These are phyloP conservation scores for Actenoides lindsayi DNA, from an alignment of 2,113 vertebrate genomes.

Conservation along the genomic window DNA sequence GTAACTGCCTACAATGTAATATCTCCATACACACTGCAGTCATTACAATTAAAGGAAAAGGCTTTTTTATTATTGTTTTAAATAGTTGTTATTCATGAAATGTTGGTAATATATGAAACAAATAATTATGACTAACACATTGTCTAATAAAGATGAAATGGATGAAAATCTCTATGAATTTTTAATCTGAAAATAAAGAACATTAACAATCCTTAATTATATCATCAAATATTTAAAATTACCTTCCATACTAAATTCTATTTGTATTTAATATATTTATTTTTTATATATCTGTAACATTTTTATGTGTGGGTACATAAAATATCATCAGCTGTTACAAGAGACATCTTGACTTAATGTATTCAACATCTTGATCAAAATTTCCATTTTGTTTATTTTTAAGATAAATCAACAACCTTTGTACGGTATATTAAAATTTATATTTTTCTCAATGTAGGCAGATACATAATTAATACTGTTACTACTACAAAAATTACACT, in stretches of 20 bases:
- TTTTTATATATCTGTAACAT: conserved; percentile 37
- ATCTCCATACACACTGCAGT: neutral
- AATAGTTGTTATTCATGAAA: conserved; percentile 46
- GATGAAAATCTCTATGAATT: conserved; percentile 59
- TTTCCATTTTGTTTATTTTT: conserved; percentile 53
- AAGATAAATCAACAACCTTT: conserved; percentile 49
- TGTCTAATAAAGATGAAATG: conserved; percentile 69
- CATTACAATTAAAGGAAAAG: conserved; percentile 37
- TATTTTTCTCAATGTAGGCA: neutral
- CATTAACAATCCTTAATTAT: conserved; percentile 62
- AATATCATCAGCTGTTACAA: conserved; percentile 29
- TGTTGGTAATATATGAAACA: conserved; percentile 55
- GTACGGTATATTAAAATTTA: conserved; percentile 14
- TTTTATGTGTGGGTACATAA: conserved; percentile 43
- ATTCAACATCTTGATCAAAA: conserved; percentile 40
- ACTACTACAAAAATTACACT: neutral
- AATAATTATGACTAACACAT: conserved; percentile 64
- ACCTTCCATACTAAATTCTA: conserved; percentile 32
- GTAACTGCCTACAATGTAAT: neutral
- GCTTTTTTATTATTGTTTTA: conserved; percentile 28
- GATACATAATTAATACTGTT: conserved; percentile 20
- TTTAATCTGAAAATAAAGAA: conserved; percentile 69
- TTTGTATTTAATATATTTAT: conserved; percentile 61
- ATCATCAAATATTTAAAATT: conserved; percentile 73
- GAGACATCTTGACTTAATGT: conserved; percentile 40